Evolutionary conservation across 2,797 vertebrate species (phyloP).

Genomic region (Moxostoma hubbsi): DNA sequence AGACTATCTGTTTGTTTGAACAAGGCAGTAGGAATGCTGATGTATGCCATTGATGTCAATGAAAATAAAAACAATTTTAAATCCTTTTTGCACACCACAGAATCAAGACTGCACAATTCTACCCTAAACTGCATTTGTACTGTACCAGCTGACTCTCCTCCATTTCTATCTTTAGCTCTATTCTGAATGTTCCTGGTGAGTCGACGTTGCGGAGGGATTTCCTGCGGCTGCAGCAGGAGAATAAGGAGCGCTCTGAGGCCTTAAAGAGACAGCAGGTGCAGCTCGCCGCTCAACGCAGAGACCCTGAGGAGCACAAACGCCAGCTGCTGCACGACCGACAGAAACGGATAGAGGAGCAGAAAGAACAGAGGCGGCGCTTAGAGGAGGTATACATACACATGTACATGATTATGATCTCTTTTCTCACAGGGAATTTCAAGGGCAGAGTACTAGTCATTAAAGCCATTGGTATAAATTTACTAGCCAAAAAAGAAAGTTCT

Average conservation of each 20-base stretch:
- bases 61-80: background rate
- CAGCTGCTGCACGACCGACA: constrained; percentile 90
- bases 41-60: background rate
- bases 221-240: constrained; percentile 92
- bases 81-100: background rate
- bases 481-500: too few species aligned
- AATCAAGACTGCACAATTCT: background rate
- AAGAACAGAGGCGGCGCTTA: constrained; percentile 89
- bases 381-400: constrained; percentile 80
- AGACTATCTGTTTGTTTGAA: background rate
- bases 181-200: constrained; percentile 92
- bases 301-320: constrained; percentile 90
- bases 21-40: background rate
- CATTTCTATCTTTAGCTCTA: constrained; percentile 77
- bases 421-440: constrained; percentile 1
- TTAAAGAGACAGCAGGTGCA: constrained; percentile 87
- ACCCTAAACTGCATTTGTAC: background rate
- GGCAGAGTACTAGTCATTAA: background rate
- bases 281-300: constrained; percentile 85
- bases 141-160: constrained; percentile 13
- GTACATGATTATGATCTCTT: background rate
- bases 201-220: constrained; percentile 91
- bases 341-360: constrained; percentile 91
- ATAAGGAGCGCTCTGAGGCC: constrained; percentile 89
- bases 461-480: background rate